These are phyloP conservation scores for Dermolepida albohirtum DNA, from an alignment of 2,888 invertebrate species.

Conservation along the genomic window DNA sequence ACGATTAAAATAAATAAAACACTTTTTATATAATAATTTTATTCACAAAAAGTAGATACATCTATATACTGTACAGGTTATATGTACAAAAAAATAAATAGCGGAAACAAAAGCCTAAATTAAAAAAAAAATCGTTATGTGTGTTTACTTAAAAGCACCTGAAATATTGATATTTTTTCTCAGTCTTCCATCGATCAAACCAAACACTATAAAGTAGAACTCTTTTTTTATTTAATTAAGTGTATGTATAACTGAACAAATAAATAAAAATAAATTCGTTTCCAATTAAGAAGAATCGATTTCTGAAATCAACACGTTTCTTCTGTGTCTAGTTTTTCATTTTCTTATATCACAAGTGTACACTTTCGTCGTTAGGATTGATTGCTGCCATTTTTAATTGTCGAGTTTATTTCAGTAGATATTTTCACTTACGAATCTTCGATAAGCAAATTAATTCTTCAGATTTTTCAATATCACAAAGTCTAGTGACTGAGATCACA, in stretches of 20 bases:
- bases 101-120: constrained; percentile 34
- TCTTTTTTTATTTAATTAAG: neutral
- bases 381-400: no score
- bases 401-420: no score
- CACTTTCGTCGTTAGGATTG: no score
- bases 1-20: no score
- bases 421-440: no score
- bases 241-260: neutral
- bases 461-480: no score
- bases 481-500: no score
- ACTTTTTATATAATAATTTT: constrained; percentile 44
- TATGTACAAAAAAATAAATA: constrained; percentile 47
- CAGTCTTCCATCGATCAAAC: constrained; percentile 32
- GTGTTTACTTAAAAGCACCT: constrained; percentile 5
- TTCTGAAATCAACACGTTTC: no score
- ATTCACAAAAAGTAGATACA: constrained; percentile 49
- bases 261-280: constrained; percentile 1
- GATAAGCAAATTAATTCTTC: no score
- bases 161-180: constrained; percentile 13
- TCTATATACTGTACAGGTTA: constrained; percentile 48
- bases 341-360: no score
- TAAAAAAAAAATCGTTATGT: neutral
- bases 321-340: no score
- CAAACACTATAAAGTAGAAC: neutral
- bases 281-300: neutral